phyloP scores from a whole-genome alignment of 1,140 invertebrate genomes.

The Periplaneta americana region DNA sequence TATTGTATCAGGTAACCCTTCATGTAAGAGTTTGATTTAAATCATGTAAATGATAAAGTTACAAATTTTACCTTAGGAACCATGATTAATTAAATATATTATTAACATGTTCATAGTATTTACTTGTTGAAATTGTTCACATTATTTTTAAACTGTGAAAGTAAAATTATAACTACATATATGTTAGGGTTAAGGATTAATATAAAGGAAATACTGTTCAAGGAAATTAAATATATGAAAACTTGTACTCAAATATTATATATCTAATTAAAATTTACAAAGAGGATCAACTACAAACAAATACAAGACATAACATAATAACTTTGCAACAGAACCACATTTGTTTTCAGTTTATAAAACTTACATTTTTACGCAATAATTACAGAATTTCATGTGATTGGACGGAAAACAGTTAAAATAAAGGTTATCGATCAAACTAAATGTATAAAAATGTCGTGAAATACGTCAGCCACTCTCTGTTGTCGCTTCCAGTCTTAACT shows the following conservation, averaged over 20 bases:
- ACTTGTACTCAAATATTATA: background rate
- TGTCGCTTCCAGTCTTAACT: background rate
- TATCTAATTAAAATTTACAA: background rate
- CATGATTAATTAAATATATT: too few species aligned
- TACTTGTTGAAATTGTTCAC: too few species aligned
- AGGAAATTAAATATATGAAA: background rate
- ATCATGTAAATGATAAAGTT: too few species aligned
- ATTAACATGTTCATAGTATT: too few species aligned
- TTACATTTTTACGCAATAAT: background rate
- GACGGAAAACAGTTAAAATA: too few species aligned
- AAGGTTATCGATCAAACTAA: background rate
- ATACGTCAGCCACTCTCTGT: background rate
- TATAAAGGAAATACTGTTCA: background rate
- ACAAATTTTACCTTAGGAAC: too few species aligned
- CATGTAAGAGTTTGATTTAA: too few species aligned
- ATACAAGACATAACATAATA: background rate
- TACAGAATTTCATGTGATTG: background rate
- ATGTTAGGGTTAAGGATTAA: too few species aligned
- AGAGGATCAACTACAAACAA: background rate
- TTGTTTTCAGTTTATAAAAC: background rate
- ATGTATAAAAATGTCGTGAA: background rate
- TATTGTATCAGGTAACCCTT: too few species aligned
- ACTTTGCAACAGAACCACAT: background rate
- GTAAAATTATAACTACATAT: too few species aligned
- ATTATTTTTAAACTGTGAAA: too few species aligned